Percentiles rank a stretch among this genome's conserved stretches.
Evolutionary conservation across 2,113 vertebrate species (phyloP).

Genomic region (Ascaphus truei): DNA sequence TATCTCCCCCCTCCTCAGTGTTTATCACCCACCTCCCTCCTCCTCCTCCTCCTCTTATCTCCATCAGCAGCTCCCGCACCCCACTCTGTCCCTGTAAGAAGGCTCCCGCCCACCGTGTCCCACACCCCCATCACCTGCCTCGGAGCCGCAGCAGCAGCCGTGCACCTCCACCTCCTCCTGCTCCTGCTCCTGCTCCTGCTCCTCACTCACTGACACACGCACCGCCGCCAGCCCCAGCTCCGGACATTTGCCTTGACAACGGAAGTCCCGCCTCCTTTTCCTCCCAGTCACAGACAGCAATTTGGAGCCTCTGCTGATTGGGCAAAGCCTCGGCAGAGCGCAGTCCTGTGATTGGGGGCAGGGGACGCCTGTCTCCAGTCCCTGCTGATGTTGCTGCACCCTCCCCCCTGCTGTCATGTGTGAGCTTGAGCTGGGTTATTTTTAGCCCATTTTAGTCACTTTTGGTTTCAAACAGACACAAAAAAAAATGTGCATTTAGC

Average conservation of each 20-base stretch:
- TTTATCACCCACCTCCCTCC: neutral
- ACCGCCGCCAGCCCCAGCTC: constrained; percentile 19
- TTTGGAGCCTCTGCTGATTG: neutral
- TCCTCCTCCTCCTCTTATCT: neutral
- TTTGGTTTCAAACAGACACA: too few relatives aligned
- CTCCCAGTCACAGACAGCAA: neutral
- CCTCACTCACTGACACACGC: constrained; percentile 2
- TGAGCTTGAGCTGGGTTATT: neutral
- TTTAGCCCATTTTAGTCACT: neutral
- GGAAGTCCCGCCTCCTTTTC: constrained; percentile 28
- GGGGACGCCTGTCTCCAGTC: neutral
- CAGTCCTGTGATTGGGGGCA: neutral
- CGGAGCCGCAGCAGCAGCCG: neutral
- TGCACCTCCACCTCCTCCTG: neutral
- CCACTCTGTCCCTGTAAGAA: neutral
- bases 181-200: too few relatives aligned
- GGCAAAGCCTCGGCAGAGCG: neutral
- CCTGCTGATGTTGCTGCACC: neutral
- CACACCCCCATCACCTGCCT: constrained; percentile 1
- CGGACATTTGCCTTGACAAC: constrained; percentile 35
- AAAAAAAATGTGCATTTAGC: too few relatives aligned
- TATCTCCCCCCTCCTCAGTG: too few relatives aligned
- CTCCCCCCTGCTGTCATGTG: neutral
- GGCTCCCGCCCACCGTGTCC: neutral
- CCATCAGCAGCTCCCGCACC: neutral